A percentile compares a stretch with the other conserved stretches of the same genome.
Conservation (phyloP, 30 jellyfish, hydroid and myxozoan genomes). For the Turritopsis dohrnii region DNA sequence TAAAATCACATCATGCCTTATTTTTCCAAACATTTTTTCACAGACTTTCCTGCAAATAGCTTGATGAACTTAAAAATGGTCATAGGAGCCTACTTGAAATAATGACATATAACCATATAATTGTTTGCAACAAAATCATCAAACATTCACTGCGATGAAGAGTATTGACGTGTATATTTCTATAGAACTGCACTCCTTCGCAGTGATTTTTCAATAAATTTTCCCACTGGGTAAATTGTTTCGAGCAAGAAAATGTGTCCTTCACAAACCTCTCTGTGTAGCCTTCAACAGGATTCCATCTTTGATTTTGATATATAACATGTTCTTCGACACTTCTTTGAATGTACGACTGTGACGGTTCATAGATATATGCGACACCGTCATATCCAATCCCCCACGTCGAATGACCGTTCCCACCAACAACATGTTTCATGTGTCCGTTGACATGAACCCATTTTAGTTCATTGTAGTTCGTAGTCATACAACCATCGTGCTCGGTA, state of each 20-base stretch:
- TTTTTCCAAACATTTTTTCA: too few species aligned
- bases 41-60: too few species aligned
- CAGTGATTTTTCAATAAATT: background rate
- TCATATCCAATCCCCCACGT: conserved; percentile 91
- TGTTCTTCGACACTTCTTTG: conserved; percentile 43
- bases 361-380: conserved; percentile 73
- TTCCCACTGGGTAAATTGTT: background rate
- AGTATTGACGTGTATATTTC: too few species aligned
- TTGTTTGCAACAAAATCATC: too few species aligned
- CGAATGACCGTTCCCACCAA: conserved; percentile 68
- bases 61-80: too few species aligned
- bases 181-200: too few species aligned
- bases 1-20: too few species aligned
- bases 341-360: conserved; percentile 27
- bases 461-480: conserved; percentile 17
- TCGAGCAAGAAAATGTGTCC: background rate
- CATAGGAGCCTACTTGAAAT: too few species aligned
- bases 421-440: conserved; percentile 63
- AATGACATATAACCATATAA: too few species aligned
- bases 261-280: conserved; percentile 62
- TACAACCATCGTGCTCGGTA: conserved; percentile 24
- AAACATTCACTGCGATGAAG: too few species aligned
- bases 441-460: conserved; percentile 62
- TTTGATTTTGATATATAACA: conserved; percentile 66
- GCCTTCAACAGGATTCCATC: conserved; percentile 96